Conservation (phyloP, 2,888 invertebrate genomes). For the Chrysolina americana region DNA sequence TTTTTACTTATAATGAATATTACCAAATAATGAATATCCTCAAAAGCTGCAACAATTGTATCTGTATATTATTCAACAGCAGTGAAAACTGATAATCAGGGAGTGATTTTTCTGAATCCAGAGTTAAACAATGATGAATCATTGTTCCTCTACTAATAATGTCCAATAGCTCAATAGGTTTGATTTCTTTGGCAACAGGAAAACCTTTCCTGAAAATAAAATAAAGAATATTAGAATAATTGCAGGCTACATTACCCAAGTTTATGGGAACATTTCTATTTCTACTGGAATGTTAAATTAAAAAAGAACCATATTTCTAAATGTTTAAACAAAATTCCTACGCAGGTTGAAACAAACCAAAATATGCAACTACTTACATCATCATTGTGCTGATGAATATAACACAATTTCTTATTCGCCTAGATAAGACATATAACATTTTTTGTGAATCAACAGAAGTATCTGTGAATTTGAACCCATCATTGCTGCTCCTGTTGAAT, state of each 20-base stretch:
- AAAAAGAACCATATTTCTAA: no score
- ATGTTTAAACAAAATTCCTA: background rate
- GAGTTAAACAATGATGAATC: slow-evolving; percentile 50
- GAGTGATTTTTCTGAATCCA: slow-evolving; percentile 39
- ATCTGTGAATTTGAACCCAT: slow-evolving; percentile 48
- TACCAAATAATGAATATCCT: slow-evolving; percentile 53
- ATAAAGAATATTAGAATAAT: background rate
- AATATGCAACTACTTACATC: slow-evolving; percentile 41
- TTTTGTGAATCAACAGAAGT: slow-evolving; percentile 39
- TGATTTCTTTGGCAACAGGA: slow-evolving; percentile 53
- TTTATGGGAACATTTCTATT: no score
- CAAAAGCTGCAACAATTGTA: slow-evolving; percentile 48
- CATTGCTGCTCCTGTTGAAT: slow-evolving; percentile 37
- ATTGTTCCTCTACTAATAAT: slow-evolving; percentile 49
- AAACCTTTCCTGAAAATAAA: slow-evolving; percentile 50
- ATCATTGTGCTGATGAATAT: slow-evolving; percentile 52
- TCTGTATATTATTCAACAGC: slow-evolving; percentile 49
- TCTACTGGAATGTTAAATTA: no score
- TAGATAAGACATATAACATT: slow-evolving; percentile 41
- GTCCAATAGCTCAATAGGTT: slow-evolving; percentile 50
- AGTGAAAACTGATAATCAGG: slow-evolving; percentile 49
- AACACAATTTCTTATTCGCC: slow-evolving; percentile 51
- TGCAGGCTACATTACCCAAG: no score
- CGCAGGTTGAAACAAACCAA: background rate
- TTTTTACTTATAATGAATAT: background rate